Percentiles rank a stretch among this genome's conserved stretches.
Conservation (phyloP, 2,113 vertebrate genomes). For the Crotalus horridus region DNA sequence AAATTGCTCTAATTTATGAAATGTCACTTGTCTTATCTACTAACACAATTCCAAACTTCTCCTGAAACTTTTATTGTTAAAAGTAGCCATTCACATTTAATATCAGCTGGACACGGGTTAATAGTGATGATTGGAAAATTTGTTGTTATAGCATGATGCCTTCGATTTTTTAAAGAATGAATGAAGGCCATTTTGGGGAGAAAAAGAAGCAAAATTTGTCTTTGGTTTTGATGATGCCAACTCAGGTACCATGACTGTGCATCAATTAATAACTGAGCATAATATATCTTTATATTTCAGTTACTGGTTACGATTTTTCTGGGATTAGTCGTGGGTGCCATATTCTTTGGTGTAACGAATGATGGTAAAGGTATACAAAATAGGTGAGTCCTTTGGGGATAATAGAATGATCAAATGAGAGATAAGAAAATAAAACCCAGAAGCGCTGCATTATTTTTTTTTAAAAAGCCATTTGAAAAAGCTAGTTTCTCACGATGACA, state of each 20-base stretch:
- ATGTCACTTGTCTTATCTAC: not conserved
- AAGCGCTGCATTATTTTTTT: not conserved
- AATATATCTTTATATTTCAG: conserved; percentile 57
- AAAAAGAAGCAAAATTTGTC: not conserved
- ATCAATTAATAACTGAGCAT: not conserved
- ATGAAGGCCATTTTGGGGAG: not conserved
- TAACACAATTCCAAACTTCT: not conserved
- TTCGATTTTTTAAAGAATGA: not conserved
- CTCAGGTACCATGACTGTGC: not conserved
- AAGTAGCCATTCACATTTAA: not conserved
- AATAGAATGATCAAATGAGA: not conserved
- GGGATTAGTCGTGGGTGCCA: conserved; percentile 79
- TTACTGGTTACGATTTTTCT: conserved; percentile 74
- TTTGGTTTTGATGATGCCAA: too few species aligned
- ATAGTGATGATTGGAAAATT: not conserved
- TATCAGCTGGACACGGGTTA: not conserved
- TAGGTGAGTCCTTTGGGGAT: conserved; percentile 71
- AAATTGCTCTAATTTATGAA: not conserved
- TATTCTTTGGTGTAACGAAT: conserved; percentile 78
- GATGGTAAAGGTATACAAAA: conserved; percentile 81
- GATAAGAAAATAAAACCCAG: not conserved
- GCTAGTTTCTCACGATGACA: not conserved
- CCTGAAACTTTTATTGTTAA: not conserved
- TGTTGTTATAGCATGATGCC: not conserved
- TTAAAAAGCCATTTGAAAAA: not conserved